Conservation (phyloP, 2,113 vertebrate genomes). For the Hymenochirus boettgeri region DNA sequence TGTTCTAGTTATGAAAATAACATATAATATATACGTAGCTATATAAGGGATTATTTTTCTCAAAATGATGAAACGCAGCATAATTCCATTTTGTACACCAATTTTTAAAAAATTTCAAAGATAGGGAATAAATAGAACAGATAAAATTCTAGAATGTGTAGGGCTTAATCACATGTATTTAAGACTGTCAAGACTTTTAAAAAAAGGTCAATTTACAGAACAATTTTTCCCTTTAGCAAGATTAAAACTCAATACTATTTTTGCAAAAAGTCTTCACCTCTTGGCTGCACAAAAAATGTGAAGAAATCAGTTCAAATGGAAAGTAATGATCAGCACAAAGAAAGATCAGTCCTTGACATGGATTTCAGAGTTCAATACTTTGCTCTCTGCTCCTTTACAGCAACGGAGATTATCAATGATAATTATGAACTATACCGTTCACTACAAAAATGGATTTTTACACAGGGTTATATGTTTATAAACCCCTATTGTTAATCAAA, state of each 20-base stretch:
- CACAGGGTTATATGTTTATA: too few relatives aligned
- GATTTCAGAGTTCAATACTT: conserved; percentile 13
- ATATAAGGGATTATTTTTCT: too few relatives aligned
- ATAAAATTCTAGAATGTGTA: conserved; percentile 30
- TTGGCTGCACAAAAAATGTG: conserved; percentile 23
- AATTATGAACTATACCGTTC: too few relatives aligned
- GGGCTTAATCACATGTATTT: conserved; percentile 35
- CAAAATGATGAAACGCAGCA: too few relatives aligned
- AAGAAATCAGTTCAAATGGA: conserved; percentile 27
- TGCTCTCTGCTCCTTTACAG: conserved; percentile 8
- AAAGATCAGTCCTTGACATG: conserved; percentile 17
- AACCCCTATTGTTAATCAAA: too few relatives aligned
- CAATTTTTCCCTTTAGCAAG: conserved; percentile 37
- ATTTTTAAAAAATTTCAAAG: conserved; percentile 18
- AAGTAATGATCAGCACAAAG: conserved; percentile 37
- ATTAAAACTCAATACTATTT: conserved; percentile 36
- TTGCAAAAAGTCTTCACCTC: conserved; percentile 31
- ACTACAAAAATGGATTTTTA: too few relatives aligned
- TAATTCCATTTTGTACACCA: too few relatives aligned
- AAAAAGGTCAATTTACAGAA: conserved; percentile 38
- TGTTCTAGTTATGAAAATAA: too few relatives aligned
- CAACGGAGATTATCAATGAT: conserved; percentile 14
- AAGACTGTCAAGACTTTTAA: conserved; percentile 29
- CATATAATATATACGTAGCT: too few relatives aligned
- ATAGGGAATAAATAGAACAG: conserved; percentile 23